Evolutionary conservation across 2,113 vertebrate genomes (phyloP).

Genomic region (Rostratula benghalensis): DNA sequence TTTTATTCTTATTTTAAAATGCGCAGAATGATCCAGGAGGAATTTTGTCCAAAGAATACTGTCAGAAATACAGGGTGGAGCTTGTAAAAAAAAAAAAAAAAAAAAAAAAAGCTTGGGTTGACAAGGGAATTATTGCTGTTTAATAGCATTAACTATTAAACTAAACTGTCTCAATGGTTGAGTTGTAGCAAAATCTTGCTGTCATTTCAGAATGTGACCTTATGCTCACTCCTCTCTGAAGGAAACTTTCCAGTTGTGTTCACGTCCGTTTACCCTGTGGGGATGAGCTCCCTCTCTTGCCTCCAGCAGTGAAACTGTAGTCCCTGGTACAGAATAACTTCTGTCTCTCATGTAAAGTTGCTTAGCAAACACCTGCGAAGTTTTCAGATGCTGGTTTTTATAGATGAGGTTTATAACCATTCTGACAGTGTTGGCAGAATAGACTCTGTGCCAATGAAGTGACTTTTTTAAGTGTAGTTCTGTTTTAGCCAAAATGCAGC

Average conservation of each 20-base stretch:
- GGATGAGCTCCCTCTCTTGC: background rate
- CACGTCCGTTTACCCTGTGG: accelerated
- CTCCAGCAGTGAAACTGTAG: background rate
- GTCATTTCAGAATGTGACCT: background rate
- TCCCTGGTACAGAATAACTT: background rate
- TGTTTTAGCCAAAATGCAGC: background rate
- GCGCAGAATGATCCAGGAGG: background rate
- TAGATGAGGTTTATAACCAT: background rate
- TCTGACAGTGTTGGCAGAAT: background rate
- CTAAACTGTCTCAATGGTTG: background rate
- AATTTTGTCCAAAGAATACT: background rate
- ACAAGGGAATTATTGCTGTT: background rate
- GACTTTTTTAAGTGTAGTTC: background rate
- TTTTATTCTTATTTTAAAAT: background rate
- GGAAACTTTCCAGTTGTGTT: background rate
- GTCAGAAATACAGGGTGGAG: background rate
- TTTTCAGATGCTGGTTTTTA: background rate
- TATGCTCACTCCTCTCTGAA: accelerated
- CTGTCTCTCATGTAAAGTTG: background rate
- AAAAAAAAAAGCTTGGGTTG: background rate
- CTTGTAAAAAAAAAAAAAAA: background rate
- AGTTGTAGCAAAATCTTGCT: background rate
- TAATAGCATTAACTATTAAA: background rate
- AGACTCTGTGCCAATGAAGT: background rate
- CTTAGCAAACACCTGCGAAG: background rate